Percentiles rank a stretch among this genome's conserved stretches.
Conservation (phyloP, 2,888 invertebrate genomes). For the Melanchra persicariae region DNA sequence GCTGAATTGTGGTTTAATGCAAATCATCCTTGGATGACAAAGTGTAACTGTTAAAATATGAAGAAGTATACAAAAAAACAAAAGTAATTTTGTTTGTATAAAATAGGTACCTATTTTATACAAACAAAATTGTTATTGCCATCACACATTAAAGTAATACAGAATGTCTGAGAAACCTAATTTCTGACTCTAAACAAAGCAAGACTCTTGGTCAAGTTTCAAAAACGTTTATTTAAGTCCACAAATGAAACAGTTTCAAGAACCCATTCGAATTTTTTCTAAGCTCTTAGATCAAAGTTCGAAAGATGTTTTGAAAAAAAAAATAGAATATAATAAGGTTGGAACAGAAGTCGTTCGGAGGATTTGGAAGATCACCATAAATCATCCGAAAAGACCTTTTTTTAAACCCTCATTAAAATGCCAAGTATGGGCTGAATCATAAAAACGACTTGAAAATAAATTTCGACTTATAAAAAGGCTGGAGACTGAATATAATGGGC, state of each 20-base stretch:
- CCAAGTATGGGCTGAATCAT: constrained; percentile 77
- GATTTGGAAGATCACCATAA: constrained; percentile 82
- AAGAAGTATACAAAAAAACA: not conserved
- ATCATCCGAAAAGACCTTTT: constrained; percentile 78
- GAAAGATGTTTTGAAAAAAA: constrained; percentile 30
- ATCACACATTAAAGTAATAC: no score
- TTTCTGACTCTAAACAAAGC: constrained; percentile 4
- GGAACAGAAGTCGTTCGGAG: constrained; percentile 70
- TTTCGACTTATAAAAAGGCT: constrained; percentile 52
- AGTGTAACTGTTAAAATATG: not conserved
- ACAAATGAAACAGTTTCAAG: constrained; percentile 17
- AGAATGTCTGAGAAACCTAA: constrained; percentile 12
- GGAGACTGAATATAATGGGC: constrained; percentile 37
- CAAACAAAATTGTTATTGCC: no score
- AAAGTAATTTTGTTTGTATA: no score
- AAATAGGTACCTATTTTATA: not conserved
- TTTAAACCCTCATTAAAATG: constrained; percentile 83
- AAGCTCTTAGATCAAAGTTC: constrained; percentile 39
- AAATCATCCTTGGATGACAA: not conserved
- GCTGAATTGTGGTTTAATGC: no score
- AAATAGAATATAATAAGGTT: constrained; percentile 67
- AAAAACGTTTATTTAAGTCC: constrained; percentile 15
- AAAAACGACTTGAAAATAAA: constrained; percentile 73
- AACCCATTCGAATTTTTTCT: constrained; percentile 18
- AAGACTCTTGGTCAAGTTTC: constrained; percentile 20